Evolutionary conservation across 2,797 vertebrate species (phyloP).

Genomic region (Pangasius djambal): DNA sequence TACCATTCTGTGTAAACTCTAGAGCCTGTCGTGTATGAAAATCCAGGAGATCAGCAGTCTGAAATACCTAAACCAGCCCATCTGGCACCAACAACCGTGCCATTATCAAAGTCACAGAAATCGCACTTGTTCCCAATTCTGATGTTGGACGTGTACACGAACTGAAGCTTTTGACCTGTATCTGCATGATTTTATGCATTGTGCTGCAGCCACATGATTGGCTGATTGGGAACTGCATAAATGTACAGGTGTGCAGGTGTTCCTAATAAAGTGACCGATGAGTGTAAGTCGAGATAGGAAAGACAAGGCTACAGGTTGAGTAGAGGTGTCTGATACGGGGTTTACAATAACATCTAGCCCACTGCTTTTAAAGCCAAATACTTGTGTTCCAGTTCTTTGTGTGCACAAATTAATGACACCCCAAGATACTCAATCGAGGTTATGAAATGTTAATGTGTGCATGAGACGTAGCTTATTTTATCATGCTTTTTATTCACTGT

Average conservation of each 20-base stretch:
- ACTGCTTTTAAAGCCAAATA: neutral
- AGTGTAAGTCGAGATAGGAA: too few relatives aligned
- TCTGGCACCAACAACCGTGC: too few relatives aligned
- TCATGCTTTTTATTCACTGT: neutral
- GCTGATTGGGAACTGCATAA: too few relatives aligned
- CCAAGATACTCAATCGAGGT: neutral
- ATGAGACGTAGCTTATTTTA: neutral
- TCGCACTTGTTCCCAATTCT: neutral
- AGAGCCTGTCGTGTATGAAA: neutral
- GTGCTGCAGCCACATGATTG: too few relatives aligned
- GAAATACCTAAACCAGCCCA: too few relatives aligned
- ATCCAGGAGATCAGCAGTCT: too few relatives aligned
- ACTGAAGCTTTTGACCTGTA: too few relatives aligned
- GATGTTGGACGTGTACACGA: neutral
- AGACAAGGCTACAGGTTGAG: neutral
- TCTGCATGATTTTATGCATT: too few relatives aligned
- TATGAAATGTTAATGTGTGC: neutral
- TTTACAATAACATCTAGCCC: neutral
- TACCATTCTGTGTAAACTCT: too few relatives aligned
- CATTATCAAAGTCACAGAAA: neutral
- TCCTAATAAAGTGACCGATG: too few relatives aligned
- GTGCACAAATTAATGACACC: neutral
- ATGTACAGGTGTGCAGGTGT: too few relatives aligned
- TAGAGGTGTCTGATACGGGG: neutral
- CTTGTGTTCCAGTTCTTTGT: neutral